These are phyloP conservation scores for Drosophila lacteicornis DNA, from an alignment of 1,140 invertebrate species.

Conservation along the genomic window DNA sequence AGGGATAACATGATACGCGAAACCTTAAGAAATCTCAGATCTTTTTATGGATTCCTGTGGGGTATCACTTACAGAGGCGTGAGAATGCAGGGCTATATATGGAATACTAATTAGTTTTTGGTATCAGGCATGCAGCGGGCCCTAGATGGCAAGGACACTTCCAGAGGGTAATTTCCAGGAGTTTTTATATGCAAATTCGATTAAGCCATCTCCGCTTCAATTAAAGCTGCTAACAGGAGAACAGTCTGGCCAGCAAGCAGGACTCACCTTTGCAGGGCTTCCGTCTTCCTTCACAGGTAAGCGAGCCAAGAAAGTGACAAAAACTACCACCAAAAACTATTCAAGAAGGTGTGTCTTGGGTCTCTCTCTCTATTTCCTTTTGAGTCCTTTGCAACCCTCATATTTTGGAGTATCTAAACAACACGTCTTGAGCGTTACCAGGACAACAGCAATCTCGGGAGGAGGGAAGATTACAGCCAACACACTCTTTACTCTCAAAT, in stretches of 20 bases:
- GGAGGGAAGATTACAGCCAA: slow-evolving; percentile 27
- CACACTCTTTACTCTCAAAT: not conserved
- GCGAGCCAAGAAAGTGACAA: slow-evolving; percentile 13
- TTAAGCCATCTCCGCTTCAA: slow-evolving; percentile 41
- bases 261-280: slow-evolving; percentile 18
- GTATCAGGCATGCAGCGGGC: slow-evolving; percentile 25
- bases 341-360: slow-evolving; percentile 11
- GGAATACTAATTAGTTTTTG: slow-evolving; percentile 16
- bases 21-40: slow-evolving; percentile 23
- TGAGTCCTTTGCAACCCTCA: slow-evolving; percentile 23
- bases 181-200: slow-evolving; percentile 53
- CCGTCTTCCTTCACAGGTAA: not conserved
- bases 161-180: not conserved
- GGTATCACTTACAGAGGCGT: slow-evolving; percentile 15
- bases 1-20: slow-evolving; percentile 28
- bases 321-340: slow-evolving; percentile 53
- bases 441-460: slow-evolving; percentile 40
- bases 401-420: slow-evolving; percentile 5
- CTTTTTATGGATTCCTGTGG: slow-evolving; percentile 37
- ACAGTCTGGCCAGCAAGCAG: slow-evolving; percentile 38
- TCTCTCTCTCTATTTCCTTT: slow-evolving; percentile 7
- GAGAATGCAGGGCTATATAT: slow-evolving; percentile 28
- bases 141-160: not conserved
- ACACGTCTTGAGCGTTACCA: slow-evolving; percentile 47
- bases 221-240: slow-evolving; percentile 56